Evolutionary conservation across 2,888 invertebrate species (phyloP).

Genomic region (Strigamia transsilvanica): DNA sequence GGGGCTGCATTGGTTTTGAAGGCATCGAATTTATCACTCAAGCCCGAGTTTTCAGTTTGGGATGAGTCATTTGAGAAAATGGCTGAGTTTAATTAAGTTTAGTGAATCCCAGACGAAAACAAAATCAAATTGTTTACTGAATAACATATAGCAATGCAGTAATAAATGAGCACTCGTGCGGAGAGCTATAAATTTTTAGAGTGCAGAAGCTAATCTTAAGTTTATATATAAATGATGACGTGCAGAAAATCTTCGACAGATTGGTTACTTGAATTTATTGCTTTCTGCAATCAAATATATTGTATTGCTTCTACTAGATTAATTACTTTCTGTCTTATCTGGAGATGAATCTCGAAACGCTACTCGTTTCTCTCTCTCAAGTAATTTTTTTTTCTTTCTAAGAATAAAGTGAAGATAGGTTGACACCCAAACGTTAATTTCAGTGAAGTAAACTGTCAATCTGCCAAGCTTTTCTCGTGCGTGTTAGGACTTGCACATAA

Average conservation of each 20-base stretch:
- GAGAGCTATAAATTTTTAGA: conserved; percentile 34
- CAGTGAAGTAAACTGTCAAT: conserved; percentile 35
- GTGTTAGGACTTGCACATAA: neutral
- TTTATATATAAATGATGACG: conserved; percentile 45
- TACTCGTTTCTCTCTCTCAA: neutral
- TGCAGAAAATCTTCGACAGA: conserved; percentile 27
- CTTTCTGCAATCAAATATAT: conserved; percentile 38
- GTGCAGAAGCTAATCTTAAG: conserved; percentile 22
- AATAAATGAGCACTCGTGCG: neutral
- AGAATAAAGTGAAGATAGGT: conserved; percentile 7
- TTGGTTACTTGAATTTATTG: conserved; percentile 29
- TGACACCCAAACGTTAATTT: conserved; percentile 21
- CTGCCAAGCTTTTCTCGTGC: neutral
- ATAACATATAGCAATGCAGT: neutral
- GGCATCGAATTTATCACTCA: neutral
- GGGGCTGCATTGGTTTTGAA: neutral
- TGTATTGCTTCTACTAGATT: conserved; percentile 25
- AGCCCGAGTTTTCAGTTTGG: neutral
- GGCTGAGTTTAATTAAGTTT: neutral
- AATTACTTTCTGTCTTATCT: conserved; percentile 40
- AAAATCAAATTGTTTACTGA: neutral
- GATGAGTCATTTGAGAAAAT: neutral
- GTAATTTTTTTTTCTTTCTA: neutral
- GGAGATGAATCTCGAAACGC: neutral
- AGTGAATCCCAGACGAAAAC: neutral